Conservation (phyloP, 2,888 invertebrate species). For the Cheilosia scutellata region DNA sequence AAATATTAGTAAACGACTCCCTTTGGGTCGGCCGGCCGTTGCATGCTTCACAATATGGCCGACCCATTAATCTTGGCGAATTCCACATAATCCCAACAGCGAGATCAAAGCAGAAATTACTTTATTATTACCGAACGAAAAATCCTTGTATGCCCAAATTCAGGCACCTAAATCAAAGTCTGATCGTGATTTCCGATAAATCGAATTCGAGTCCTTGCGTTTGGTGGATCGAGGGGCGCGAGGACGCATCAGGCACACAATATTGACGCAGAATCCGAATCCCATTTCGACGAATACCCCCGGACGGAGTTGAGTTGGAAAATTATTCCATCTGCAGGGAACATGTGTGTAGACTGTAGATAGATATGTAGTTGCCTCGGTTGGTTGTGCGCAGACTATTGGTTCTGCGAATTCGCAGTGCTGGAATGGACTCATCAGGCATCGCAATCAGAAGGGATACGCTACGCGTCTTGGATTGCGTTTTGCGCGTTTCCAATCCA, state of each 20-base stretch:
- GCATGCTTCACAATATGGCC: conserved; percentile 45
- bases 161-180: conserved; percentile 75
- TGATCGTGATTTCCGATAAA: conserved; percentile 74
- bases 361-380: conserved; percentile 9
- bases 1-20: conserved; percentile 5
- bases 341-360: conserved; percentile 41
- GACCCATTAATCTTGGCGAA: conserved; percentile 72
- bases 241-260: conserved; percentile 37
- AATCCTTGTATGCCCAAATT: conserved; percentile 74
- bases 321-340: conserved; percentile 65
- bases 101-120: conserved; percentile 75
- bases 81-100: conserved; percentile 73
- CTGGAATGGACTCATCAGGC: conserved; percentile 74
- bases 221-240: neutral
- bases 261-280: conserved; percentile 58
- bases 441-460: conserved; percentile 70
- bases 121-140: conserved; percentile 73
- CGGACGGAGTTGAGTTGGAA: conserved; percentile 21
- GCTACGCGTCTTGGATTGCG: conserved; percentile 72
- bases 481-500: conserved; percentile 63
- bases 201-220: conserved; percentile 67
- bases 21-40: neutral
- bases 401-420: conserved; percentile 68
- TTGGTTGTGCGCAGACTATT: conserved; percentile 21
- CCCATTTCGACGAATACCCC: conserved; percentile 55